phyloP scores from a whole-genome alignment of 2,797 vertebrate species.

The Gymnothorax javanicus region DNA sequence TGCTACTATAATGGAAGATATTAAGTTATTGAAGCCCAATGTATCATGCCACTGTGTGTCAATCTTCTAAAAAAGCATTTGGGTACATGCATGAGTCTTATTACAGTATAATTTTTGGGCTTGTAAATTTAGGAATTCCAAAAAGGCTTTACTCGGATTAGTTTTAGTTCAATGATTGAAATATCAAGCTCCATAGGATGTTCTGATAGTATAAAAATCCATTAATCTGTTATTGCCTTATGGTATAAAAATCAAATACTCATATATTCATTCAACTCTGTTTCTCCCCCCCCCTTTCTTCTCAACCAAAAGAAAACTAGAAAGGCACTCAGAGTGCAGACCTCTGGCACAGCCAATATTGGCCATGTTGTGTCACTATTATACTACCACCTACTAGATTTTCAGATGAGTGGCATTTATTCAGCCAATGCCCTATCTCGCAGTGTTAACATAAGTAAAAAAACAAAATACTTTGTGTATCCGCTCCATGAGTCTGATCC shows the following conservation, averaged over 20 bases:
- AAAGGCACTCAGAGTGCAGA: no score
- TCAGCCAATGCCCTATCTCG: no score
- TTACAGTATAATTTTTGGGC: background rate
- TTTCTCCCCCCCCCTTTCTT: background rate
- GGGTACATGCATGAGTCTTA: background rate
- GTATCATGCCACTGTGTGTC: background rate
- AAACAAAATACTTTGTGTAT: no score
- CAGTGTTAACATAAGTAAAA: no score
- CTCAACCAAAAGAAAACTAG: background rate
- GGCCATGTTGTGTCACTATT: no score
- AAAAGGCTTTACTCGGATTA: background rate
- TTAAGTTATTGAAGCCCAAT: background rate
- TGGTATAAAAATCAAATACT: background rate
- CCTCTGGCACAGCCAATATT: background rate
- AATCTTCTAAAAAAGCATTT: background rate
- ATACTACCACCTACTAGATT: no score
- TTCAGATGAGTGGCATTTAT: no score
- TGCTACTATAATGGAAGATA: background rate
- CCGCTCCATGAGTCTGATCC: no score
- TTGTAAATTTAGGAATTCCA: background rate
- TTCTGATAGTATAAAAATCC: background rate
- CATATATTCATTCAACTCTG: no score
- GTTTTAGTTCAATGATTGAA: background rate
- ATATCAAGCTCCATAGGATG: background rate
- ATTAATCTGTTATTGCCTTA: background rate